Conservation (phyloP, 2,797 vertebrate species). For the Leptodactylus fallax region DNA sequence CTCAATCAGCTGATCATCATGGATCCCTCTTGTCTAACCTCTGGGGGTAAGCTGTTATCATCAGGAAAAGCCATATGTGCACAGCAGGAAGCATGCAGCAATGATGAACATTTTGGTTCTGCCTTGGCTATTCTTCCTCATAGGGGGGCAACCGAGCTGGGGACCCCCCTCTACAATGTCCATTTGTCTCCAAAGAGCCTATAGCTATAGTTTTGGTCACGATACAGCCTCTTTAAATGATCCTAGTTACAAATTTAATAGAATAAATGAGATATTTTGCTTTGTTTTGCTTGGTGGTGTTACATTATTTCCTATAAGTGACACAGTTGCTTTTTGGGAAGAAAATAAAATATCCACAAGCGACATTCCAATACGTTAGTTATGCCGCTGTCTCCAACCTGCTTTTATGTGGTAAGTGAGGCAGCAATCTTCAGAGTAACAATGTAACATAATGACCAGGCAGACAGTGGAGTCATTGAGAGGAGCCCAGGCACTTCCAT, state of each 20-base stretch:
- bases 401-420: slow-evolving; percentile 26
- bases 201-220: background rate
- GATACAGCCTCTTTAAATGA: background rate
- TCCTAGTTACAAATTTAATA: background rate
- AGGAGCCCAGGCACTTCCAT: slow-evolving; percentile 18
- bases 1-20: no score
- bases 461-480: slow-evolving; percentile 57
- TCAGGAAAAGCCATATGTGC: no score
- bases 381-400: background rate
- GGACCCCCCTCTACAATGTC: background rate
- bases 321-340: background rate
- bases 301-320: background rate
- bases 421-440: background rate
- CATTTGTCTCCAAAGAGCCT: background rate
- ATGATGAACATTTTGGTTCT: no score
- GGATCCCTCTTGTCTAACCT: no score
- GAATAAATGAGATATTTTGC: background rate
- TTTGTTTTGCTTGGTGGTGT: background rate
- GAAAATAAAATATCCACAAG: background rate
- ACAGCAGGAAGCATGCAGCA: no score
- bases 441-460: background rate
- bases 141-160: no score
- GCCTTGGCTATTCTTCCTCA: no score
- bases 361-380: background rate
- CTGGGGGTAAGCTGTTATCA: no score